These are phyloP conservation scores for Drosophila tripunctata DNA, from an alignment of 2,888 invertebrate species.

Conservation along the genomic window DNA sequence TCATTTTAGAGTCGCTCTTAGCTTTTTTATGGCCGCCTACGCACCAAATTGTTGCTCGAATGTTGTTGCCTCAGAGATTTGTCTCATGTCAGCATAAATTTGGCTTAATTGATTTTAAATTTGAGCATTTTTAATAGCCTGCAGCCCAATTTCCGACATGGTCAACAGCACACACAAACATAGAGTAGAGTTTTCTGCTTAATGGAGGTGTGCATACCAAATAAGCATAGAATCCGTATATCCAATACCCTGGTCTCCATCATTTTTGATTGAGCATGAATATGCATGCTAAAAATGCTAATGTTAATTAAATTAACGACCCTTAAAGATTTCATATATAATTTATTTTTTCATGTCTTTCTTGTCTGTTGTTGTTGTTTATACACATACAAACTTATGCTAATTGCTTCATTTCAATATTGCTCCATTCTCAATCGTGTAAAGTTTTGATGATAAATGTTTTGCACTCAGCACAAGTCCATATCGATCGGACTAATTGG, in stretches of 20 bases:
- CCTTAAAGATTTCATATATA: constrained; percentile 52
- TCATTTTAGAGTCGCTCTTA: constrained; percentile 17
- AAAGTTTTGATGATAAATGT: constrained; percentile 52
- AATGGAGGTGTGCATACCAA: constrained; percentile 65
- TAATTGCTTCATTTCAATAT: constrained; percentile 39
- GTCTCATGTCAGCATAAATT: constrained; percentile 76
- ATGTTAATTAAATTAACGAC: constrained; percentile 74
- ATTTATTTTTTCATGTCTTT: constrained; percentile 46
- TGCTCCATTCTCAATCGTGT: constrained; percentile 31
- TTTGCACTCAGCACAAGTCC: constrained; percentile 46
- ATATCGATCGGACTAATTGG: constrained; percentile 41
- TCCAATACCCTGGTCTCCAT: constrained; percentile 7
- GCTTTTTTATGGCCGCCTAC: constrained; percentile 63
- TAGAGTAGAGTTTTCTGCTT: constrained; percentile 54
- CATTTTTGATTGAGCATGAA: constrained; percentile 68
- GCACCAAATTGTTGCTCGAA: constrained; percentile 38
- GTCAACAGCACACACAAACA: constrained; percentile 38
- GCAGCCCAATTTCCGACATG: constrained; percentile 64
- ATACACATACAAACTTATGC: constrained; percentile 26
- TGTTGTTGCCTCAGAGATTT: constrained; percentile 61
- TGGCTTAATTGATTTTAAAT: constrained; percentile 77
- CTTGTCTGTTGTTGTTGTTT: neutral
- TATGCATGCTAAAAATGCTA: constrained; percentile 69
- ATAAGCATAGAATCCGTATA: constrained; percentile 39
- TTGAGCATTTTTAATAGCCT: constrained; percentile 67